Evolutionary conservation across 2,113 vertebrate species (phyloP).

Genomic region (Sturnus vulgaris): DNA sequence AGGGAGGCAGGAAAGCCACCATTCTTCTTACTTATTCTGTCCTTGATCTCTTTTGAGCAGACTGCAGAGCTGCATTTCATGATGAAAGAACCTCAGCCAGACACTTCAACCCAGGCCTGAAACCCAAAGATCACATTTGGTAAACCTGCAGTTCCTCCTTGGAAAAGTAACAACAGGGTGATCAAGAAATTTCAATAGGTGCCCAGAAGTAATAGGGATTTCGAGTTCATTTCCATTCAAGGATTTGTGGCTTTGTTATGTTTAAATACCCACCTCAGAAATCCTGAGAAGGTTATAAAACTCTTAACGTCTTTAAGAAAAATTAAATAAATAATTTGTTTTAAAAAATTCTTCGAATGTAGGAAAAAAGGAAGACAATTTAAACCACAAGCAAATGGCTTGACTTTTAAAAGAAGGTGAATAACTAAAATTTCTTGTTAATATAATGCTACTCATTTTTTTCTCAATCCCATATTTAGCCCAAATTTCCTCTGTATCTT

Average conservation of each 20-base stretch:
- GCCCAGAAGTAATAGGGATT: neutral
- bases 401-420: neutral
- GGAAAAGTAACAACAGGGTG: neutral
- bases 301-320: neutral
- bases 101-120: neutral
- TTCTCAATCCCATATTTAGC: neutral
- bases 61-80: neutral
- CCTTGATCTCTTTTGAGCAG: neutral
- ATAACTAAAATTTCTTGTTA: neutral
- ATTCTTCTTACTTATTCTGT: neutral
- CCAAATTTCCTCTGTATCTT: neutral
- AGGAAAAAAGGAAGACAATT: neutral
- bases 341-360: neutral
- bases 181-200: neutral
- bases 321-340: neutral
- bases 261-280: neutral
- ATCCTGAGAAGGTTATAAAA: neutral
- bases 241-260: neutral
- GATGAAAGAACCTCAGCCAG: neutral
- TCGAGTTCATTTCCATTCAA: neutral
- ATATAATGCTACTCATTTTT: neutral
- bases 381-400: neutral
- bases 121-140: neutral
- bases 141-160: neutral
- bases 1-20: neutral